Base-by-base conservation (phyloP, 2,888 invertebrate genomes). In the Arrhopalites spinosus region DNA sequence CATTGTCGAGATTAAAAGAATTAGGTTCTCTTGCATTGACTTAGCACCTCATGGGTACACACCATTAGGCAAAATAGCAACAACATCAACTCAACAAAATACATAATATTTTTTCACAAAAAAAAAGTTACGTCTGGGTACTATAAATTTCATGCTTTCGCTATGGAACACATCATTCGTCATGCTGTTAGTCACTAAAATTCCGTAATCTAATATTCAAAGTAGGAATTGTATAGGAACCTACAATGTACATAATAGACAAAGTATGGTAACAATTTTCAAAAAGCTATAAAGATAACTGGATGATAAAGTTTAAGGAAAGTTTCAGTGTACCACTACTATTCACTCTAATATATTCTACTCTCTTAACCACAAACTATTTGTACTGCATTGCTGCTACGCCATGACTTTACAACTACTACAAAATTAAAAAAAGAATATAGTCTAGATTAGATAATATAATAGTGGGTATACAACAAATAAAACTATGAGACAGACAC, bases 161-260 rank as follows among this genome's bases (percentile, higher is more conserved):
- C 36, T 8, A 68, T 47, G 67, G 67, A 68, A 68, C 67, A 66
- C 63, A 29, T 36, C n/a, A 45, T 45, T 68, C 67, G 47, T 68
- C 47, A 45, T 68, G 67, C 67, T 20, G 17, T 11, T 17, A 8
- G 36, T 36, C 25, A 20, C n/a, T 56, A 20, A 20, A 20, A 20
- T 56, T 20, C 56, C 23, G 17, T 15, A 56, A 8, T 56, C 56
- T 56, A 56, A 56, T 56, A 15, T 56, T 56, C 3, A 47, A 63
- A 63, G 27, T 27, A 20, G 2, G 25, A 5, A 25, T n/a, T 63
- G 7, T 63, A 23, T n/a, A n/a, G n/a, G n/a, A n/a, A n/a, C 3
- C 36, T 36, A 11, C 36, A 36, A n/a, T 53, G 53, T 20, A 20
- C 53, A 53, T 23, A 63, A n/a, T 29, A 17, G 63, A 36, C 11